phyloP scores from a whole-genome alignment of 2,888 invertebrate species.

The Drosophila phalerata region DNA sequence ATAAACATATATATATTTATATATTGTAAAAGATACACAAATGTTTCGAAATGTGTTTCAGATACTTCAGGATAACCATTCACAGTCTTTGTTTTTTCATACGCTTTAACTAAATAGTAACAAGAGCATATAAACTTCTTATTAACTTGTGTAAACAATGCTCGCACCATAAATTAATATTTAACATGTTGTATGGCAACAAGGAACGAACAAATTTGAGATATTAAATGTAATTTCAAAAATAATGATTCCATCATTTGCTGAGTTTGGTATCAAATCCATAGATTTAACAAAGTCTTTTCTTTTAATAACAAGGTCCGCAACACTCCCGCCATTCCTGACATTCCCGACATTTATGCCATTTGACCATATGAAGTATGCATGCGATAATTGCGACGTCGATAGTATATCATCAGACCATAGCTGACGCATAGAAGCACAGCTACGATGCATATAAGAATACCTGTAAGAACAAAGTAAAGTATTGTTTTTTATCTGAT shows the following conservation, averaged over 20 bases:
- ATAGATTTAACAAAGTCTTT: constrained; percentile 32
- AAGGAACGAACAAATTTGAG: constrained; percentile 20
- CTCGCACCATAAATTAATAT: constrained; percentile 21
- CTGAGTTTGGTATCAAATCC: constrained; percentile 14
- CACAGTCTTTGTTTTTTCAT: constrained; percentile 68
- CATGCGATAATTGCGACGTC: constrained; percentile 81
- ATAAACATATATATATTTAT: constrained; percentile 33
- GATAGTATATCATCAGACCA: constrained; percentile 79
- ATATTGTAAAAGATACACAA: constrained; percentile 27
- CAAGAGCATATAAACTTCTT: constrained; percentile 18
- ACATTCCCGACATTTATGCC: constrained; percentile 76
- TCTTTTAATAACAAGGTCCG: neutral
- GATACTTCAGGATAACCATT: constrained; percentile 71
- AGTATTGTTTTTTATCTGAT: neutral
- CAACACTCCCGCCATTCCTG: constrained; percentile 3
- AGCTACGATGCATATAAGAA: constrained; percentile 79
- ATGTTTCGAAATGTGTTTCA: constrained; percentile 26
- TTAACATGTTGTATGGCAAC: constrained; percentile 28
- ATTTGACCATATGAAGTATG: constrained; percentile 81
- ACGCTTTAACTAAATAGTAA: constrained; percentile 31
- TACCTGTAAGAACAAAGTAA: constrained; percentile 53
- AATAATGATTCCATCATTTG: neutral
- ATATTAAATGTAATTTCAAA: constrained; percentile 31
- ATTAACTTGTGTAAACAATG: constrained; percentile 8
- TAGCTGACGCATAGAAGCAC: constrained; percentile 79